Percentiles rank a stretch among this genome's conserved stretches.
phyloP scores from a whole-genome alignment of 1,140 invertebrate species.

The Pachypeltis micranthus region DNA sequence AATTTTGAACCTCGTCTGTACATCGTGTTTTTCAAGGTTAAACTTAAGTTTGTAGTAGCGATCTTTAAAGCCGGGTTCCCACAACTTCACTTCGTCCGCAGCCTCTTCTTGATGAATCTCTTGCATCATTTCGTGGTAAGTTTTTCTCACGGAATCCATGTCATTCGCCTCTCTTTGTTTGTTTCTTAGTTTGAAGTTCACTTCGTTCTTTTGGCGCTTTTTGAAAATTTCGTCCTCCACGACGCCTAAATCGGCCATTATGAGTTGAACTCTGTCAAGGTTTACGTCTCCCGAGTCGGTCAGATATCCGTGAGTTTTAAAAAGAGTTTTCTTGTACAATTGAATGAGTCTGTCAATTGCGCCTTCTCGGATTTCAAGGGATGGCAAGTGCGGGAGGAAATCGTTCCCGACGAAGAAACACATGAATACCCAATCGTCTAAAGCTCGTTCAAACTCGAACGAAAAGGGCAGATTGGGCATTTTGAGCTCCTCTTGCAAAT shows the following conservation, averaged over 20 bases:
- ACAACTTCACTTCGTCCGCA: slow-evolving; percentile 87
- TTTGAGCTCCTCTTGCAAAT: slow-evolving; percentile 77
- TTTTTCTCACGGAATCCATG: slow-evolving; percentile 34
- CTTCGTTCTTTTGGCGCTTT: slow-evolving; percentile 73
- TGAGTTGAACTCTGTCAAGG: slow-evolving; percentile 83
- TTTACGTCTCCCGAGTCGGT: slow-evolving; percentile 91
- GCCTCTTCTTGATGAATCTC: slow-evolving; percentile 47
- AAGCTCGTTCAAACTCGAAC: slow-evolving; percentile 75
- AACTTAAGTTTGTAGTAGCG: slow-evolving; percentile 97
- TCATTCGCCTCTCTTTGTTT: slow-evolving; percentile 50
- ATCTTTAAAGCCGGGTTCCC: slow-evolving; percentile 97
- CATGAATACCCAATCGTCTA: slow-evolving; percentile 99
- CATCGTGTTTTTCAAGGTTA: slow-evolving; percentile 65
- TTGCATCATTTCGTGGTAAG: slow-evolving; percentile 4
- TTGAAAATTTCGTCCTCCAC: slow-evolving; percentile 98
- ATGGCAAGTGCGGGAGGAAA: slow-evolving; percentile 96
- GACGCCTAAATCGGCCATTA: slow-evolving; percentile 84
- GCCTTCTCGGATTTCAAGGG: slow-evolving; percentile 93
- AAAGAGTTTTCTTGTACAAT: slow-evolving; percentile 91
- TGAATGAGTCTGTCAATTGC: slow-evolving; percentile 91
- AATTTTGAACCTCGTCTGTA: slow-evolving; percentile 71
- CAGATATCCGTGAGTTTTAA: slow-evolving; percentile 86
- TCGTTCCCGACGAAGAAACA: slow-evolving; percentile 99
- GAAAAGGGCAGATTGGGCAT: slow-evolving; percentile 91
- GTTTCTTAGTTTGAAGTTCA: slow-evolving; percentile 63